Conservation (phyloP, 2,888 invertebrate genomes). For the Cheilosia vernalis region DNA sequence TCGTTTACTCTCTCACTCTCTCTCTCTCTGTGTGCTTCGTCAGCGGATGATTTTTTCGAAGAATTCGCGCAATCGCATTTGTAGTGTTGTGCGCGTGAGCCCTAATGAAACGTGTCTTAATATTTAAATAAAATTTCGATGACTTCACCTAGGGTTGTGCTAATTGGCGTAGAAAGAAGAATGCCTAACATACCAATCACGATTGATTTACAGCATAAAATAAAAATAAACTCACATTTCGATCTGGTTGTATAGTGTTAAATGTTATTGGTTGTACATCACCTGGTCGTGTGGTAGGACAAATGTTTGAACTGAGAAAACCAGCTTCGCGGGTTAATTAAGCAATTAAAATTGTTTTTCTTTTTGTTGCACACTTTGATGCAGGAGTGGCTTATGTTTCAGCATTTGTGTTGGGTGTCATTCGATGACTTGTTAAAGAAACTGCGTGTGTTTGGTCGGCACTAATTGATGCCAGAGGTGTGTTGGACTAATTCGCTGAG, state of each 20-base stretch:
- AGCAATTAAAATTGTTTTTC: constrained; percentile 34
- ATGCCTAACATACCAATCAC: constrained; percentile 50
- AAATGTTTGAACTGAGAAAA: neutral
- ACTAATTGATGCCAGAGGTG: constrained; percentile 36
- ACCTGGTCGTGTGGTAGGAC: neutral
- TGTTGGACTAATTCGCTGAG: neutral
- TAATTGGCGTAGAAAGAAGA: constrained; percentile 42
- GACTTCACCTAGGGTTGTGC: constrained; percentile 27
- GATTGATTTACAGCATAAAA: constrained; percentile 20
- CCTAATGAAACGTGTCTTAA: constrained; percentile 44
- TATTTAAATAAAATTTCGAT: constrained; percentile 39
- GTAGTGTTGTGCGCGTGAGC: neutral
- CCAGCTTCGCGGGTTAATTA: constrained; percentile 45
- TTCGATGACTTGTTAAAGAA: neutral
- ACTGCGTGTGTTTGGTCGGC: neutral
- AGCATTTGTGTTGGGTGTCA: constrained; percentile 9
- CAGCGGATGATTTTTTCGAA: constrained; percentile 2
- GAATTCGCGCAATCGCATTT: constrained; percentile 51
- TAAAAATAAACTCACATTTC: constrained; percentile 9
- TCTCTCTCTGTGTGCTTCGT: neutral
- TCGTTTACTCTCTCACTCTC: neutral
- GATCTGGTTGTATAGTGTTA: constrained; percentile 51
- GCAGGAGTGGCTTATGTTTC: constrained; percentile 24
- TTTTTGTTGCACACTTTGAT: constrained; percentile 21
- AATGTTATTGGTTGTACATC: constrained; percentile 43